phyloP scores from a whole-genome alignment of 2,797 vertebrate species.

The Brachymystax lenok region DNA sequence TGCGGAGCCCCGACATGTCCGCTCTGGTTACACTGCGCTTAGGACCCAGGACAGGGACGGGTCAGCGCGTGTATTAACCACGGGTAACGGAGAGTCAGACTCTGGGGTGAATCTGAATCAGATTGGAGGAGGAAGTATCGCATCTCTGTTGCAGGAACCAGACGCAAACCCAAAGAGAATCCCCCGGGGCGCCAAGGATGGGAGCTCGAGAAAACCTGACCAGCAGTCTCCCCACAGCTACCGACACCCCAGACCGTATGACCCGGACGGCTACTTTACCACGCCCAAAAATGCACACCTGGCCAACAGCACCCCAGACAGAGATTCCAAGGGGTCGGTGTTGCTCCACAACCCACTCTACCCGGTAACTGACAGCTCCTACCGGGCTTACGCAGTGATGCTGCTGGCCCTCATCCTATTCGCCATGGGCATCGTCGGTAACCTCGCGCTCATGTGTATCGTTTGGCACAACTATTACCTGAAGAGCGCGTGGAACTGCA shows the following conservation, averaged over 20 bases:
- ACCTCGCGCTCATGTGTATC: slow-evolving; percentile 93
- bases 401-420: slow-evolving; percentile 88
- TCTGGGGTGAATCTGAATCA: not conserved
- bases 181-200: slow-evolving; percentile 60
- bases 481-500: slow-evolving; percentile 93
- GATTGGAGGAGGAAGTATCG: not conserved
- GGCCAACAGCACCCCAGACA: slow-evolving; percentile 20
- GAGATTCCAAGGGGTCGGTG: slow-evolving; percentile 55
- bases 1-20: slow-evolving; percentile 47
- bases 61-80: not conserved
- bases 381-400: slow-evolving; percentile 86
- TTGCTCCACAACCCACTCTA: slow-evolving; percentile 84
- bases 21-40: not conserved
- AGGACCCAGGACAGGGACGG: not conserved
- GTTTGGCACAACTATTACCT: slow-evolving; percentile 94
- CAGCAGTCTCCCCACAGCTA: slow-evolving; percentile 33
- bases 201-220: slow-evolving; percentile 47
- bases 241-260: slow-evolving; percentile 67
- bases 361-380: slow-evolving; percentile 83
- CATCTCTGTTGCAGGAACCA: not conserved
- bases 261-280: slow-evolving; percentile 73
- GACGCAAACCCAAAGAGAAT: slow-evolving; percentile 38
- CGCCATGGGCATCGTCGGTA: slow-evolving; percentile 86
- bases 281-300: slow-evolving; percentile 57
- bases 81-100: not conserved